Evolutionary conservation across 2,888 invertebrate genomes (phyloP).

Genomic region (Sclerodermus sp.): DNA sequence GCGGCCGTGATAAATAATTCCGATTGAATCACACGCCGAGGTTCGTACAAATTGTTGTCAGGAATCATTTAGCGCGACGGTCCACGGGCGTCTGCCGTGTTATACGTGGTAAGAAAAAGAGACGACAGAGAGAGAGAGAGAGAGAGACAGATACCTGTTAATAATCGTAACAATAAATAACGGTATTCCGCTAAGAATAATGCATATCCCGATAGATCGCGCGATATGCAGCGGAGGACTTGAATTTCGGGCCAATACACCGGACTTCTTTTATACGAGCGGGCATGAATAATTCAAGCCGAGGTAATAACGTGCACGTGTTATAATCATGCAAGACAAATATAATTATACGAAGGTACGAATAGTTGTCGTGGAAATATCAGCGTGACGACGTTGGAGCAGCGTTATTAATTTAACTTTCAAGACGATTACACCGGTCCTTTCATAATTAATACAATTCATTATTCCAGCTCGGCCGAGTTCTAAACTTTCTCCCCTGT

Average conservation of each 20-base stretch:
- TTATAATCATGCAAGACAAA: slow-evolving; percentile 37
- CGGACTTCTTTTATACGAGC: background rate
- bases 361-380: background rate
- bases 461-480: too few species aligned
- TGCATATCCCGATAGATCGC: slow-evolving; percentile 27
- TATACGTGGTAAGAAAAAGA: slow-evolving; percentile 6
- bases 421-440: background rate
- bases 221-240: slow-evolving; percentile 19
- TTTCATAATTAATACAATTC: too few species aligned
- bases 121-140: background rate
- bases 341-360: slow-evolving; percentile 29
- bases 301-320: slow-evolving; percentile 39
- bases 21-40: too few species aligned
- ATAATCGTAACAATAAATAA: slow-evolving; percentile 27
- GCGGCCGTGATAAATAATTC: too few species aligned
- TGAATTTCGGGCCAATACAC: slow-evolving; percentile 17
- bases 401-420: background rate
- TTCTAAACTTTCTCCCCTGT: too few species aligned
- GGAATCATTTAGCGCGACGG: slow-evolving; percentile 10
- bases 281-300: slow-evolving; percentile 36
- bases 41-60: too few species aligned
- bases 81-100: slow-evolving; percentile 10
- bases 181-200: slow-evolving; percentile 26
- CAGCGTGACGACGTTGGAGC: background rate
- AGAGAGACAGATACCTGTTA: background rate